A percentile compares a stretch with the other conserved stretches of the same genome.
These are phyloP conservation scores for Tamias sibiricus DNA, from an alignment of 2,113 vertebrate genomes.

Conservation along the genomic window DNA sequence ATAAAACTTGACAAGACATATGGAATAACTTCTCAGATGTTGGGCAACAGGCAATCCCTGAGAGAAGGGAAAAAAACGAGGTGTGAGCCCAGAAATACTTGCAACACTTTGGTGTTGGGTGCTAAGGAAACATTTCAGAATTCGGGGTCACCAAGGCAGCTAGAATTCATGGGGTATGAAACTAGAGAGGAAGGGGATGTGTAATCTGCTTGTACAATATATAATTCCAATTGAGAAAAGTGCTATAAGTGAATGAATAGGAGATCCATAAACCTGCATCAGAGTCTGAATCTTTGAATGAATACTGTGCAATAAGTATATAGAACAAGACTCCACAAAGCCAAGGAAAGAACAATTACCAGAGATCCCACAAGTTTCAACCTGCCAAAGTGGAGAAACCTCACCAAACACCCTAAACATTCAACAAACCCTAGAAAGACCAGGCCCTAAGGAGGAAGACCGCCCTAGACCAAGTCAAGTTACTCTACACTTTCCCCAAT, in stretches of 20 bases:
- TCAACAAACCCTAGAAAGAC: not conserved
- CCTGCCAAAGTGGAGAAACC: not conserved
- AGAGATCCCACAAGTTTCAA: constrained; percentile 22
- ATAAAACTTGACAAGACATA: constrained; percentile 48
- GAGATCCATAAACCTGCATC: not conserved
- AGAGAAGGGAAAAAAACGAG: constrained; percentile 12
- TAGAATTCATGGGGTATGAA: not conserved
- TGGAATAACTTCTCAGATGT: constrained; percentile 43
- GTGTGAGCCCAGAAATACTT: not conserved
- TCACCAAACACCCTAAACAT: not conserved
- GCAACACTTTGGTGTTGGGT: not conserved
- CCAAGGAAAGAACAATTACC: not conserved
- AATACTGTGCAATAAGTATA: not conserved
- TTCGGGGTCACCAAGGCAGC: not conserved
- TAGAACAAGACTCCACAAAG: not conserved
- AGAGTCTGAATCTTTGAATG: not conserved
- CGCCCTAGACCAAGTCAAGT: not conserved
- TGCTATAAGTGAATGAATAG: not conserved
- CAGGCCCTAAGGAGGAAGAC: not conserved
- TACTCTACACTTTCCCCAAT: not conserved
- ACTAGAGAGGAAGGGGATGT: not conserved
- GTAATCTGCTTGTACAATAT: constrained; percentile 29
- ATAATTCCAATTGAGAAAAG: constrained; percentile 42
- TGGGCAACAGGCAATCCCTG: not conserved
- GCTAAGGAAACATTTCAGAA: constrained; percentile 28